Evolutionary conservation across 2,888 invertebrate genomes (phyloP), one percentile per base, ranked within the genome.

Genomic region (Buathra laborator): DNA sequence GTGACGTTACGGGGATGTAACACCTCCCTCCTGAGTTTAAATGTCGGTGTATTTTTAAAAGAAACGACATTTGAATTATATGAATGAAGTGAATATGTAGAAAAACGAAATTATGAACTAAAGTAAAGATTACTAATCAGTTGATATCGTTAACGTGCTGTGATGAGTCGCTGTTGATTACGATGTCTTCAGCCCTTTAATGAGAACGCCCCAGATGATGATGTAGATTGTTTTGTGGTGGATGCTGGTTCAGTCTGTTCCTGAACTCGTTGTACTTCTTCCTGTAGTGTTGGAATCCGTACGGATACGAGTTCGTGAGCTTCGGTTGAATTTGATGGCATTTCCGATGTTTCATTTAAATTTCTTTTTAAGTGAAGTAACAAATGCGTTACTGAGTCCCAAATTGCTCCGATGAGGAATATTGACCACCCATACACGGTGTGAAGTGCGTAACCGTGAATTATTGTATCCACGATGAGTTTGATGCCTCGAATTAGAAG

Each of bases 381-480:
- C 1, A 75, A 53, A 59, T 81, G 9, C 0, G 81, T 81, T 12
- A 71, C 71, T 3, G 81, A 64, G 24, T 81, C 81, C 81, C 81
- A 81, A 46, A 81, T 59, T 10, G 81, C 64, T 56, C 37, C 46
- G 29, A 74, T 19, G 9, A 81, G 16, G 24, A 59, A 53, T 12
- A 74, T 59, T 12, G 81, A 81, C 44, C 68, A 74, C 0, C 68
- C 75, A 74, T 67, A 75, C 24, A 56, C 67, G 59, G 24, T 59
- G 19, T 19, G 19, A 19, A 19, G 19, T 19, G 19, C 19, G 19
- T 19, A 19, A 19, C 19, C 19, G 19, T 81, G 68, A 14, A 86
- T 51, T 5, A 81, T 43, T 32, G 84, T 81, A n/a, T 83, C 83
- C 10, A 83, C 46, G 10, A 74, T 10, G 9, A 68, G 19, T 77